Base-by-base conservation (phyloP, 30 jellyfish, hydroid and myxozoan species). In the Aurelia sp. region DNA sequence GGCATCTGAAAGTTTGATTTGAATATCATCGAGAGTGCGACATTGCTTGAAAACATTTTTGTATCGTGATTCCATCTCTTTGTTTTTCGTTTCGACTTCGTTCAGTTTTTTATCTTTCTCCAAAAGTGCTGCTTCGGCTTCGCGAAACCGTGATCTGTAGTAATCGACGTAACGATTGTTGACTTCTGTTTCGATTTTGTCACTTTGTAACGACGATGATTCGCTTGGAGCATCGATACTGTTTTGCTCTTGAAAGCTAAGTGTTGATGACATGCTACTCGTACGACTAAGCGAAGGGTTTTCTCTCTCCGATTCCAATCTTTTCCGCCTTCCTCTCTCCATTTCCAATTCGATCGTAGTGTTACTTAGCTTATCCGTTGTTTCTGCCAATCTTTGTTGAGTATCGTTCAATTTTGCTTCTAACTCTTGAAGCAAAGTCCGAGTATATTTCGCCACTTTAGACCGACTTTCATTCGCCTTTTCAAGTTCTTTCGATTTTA, bases 401-500 rank as follows among this genome's bases (percentile, higher is more conserved):
- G 97, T 91, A 27, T 87, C 97, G 76, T 81, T 85, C 72, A 96
- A 74, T 40, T 97, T 91, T 11, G 98, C 91, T 52, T 96, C 99
- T 30, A 96, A 90, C 84, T 96, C 99, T 63, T 96, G 99, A n/a
- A 96, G 75, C 70, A 96, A 70, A 2, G 98, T 76, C 51, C 99
- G 91, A 47, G 99, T 96, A 63, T 96, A 96, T 51, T 96, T 96
- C 24, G 99, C 99, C 40, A 96, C 99, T 82, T 96, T 96, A 50
- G 98, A 86, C 27, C 99, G 96, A 72, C 99, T 90, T 82, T 96
- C 99, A 76, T 96, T 96, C 40, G 99, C 99, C 62, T 96, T 96
- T 76, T 96, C 99, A 21, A 96, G 76, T 60, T 96, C 99, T 78
- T 96, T 96, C 66, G 99, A 96, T 57, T 96, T 96, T 58, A 81